Evolutionary conservation across 2,888 invertebrate species (phyloP).

Genomic region (Lycaena phlaeas): DNA sequence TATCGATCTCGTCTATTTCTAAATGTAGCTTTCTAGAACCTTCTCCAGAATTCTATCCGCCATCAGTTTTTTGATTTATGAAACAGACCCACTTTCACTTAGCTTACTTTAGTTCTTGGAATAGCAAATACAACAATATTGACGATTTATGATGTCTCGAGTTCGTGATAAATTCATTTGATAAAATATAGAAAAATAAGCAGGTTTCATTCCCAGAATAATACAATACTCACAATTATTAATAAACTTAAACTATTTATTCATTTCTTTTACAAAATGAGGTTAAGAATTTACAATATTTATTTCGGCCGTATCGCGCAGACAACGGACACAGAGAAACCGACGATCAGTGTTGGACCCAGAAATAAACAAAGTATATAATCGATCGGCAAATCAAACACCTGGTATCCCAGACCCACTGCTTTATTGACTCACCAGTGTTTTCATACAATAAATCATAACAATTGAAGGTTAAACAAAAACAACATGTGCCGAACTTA

Average conservation of each 20-base stretch:
- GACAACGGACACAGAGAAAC: conserved; percentile 44
- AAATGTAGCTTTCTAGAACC: no score
- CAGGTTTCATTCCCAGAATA: conserved; percentile 30
- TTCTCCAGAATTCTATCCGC: no score
- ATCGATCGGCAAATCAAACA: conserved; percentile 58
- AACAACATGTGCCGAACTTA: conserved; percentile 69
- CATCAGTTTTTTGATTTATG: no score
- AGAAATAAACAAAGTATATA: conserved; percentile 45
- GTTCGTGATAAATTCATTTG: no score
- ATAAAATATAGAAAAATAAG: no score
- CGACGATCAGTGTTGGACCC: conserved; percentile 53
- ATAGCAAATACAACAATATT: no score
- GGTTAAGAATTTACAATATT: conserved; percentile 65
- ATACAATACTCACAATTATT: conserved; percentile 49
- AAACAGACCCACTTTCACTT: no score
- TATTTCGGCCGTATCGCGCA: conserved; percentile 40
- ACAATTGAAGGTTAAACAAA: conserved; percentile 69
- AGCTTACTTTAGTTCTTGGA: no score
- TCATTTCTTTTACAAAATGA: conserved; percentile 66
- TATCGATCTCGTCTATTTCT: no score
- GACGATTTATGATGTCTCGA: no score
- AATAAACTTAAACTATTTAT: conserved; percentile 70
- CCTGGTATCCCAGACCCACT: conserved; percentile 69
- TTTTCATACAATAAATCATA: conserved; percentile 72
- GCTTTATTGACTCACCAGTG: conserved; percentile 73